phyloP scores from a whole-genome alignment of 1,140 invertebrate genomes.

The Caenorhabditis brenneri region DNA sequence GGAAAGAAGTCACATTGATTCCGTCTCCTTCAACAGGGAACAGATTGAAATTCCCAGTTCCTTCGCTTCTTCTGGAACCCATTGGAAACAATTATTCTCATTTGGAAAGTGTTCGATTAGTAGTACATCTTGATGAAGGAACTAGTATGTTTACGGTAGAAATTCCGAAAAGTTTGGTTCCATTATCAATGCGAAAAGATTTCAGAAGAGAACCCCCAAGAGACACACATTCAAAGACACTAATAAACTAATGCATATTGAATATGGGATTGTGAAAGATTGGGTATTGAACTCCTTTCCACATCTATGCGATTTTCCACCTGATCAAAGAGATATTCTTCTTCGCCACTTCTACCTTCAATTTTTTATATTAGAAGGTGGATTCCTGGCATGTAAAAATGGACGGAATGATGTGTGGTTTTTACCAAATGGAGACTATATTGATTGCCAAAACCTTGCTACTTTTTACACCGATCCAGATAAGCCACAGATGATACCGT shows the following conservation, averaged over 20 bases:
- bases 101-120: not conserved
- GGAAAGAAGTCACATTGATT: not conserved
- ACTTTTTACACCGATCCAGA: not conserved
- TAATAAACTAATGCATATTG: not conserved
- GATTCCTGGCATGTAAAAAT: not conserved
- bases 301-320: not conserved
- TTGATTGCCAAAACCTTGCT: not conserved
- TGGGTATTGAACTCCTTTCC: not conserved
- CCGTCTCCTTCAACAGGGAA: not conserved
- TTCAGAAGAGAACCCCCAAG: not conserved
- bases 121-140: not conserved
- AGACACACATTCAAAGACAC: constrained; percentile 8
- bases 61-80: not conserved
- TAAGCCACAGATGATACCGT: not conserved
- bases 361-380: constrained; percentile 1
- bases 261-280: not conserved
- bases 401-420: constrained; percentile 3
- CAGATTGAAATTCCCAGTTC: not conserved
- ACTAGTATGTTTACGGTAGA: not conserved
- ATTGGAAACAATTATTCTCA: not conserved
- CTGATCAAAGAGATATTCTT: not conserved
- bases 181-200: not conserved
- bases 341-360: not conserved
- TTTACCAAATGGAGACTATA: not conserved
- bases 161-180: not conserved